Evolutionary conservation across 1,140 invertebrate species (phyloP).

Genomic region (Meloidogyne floridensis): DNA sequence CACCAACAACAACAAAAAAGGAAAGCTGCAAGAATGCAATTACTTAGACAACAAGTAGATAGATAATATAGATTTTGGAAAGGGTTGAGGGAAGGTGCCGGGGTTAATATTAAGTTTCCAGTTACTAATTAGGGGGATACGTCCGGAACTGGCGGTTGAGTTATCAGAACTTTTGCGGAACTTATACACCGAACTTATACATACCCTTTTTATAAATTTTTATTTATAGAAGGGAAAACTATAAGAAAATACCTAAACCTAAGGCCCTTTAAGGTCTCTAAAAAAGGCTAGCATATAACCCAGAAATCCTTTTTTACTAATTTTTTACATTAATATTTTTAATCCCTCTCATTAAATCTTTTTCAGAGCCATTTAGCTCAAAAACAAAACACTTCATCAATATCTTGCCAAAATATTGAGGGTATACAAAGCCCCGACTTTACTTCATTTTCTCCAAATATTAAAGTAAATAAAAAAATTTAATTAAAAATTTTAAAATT

Average conservation of each 20-base stretch:
- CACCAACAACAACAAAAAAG: conserved; percentile 51
- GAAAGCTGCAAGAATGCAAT: conserved; percentile 50
- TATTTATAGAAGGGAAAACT: too few species aligned
- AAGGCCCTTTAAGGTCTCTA: too few species aligned
- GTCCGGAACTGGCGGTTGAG: too few species aligned
- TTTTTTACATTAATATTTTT: too few species aligned
- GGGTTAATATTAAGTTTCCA: too few species aligned
- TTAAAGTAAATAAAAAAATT: not conserved
- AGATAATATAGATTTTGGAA: not conserved
- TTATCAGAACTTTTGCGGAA: too few species aligned
- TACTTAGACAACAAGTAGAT: conserved; percentile 47
- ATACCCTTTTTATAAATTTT: not conserved
- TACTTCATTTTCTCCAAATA: conserved; percentile 17
- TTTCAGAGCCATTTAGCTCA: conserved; percentile 47
- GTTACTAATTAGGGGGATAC: too few species aligned
- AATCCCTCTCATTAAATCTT: not conserved
- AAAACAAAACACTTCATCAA: conserved; percentile 27
- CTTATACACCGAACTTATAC: too few species aligned
- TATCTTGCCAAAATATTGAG: not conserved
- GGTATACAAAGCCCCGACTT: not conserved
- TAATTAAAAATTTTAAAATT: not conserved
- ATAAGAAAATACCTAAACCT: too few species aligned
- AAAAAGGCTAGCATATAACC: too few species aligned
- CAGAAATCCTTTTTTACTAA: too few species aligned
- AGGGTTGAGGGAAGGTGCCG: too few species aligned